Conservation (phyloP, 2,888 invertebrate genomes). For the Apeira syringaria region DNA sequence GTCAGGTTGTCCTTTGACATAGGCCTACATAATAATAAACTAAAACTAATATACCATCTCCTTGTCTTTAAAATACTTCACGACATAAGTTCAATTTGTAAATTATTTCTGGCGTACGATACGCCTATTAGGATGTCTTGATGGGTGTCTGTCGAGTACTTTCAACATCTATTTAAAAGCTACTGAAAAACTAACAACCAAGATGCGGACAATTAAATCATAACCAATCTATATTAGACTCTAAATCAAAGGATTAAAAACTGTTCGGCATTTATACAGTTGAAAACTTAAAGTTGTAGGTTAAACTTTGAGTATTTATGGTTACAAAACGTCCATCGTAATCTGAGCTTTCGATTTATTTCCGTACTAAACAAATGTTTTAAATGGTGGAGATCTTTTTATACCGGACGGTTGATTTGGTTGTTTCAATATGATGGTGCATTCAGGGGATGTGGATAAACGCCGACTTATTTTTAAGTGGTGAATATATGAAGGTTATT, state of each 20-base stretch:
- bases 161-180: constrained; percentile 82
- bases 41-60: too few relatives aligned
- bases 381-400: constrained; percentile 33
- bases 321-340: constrained; percentile 47
- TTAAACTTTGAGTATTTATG: constrained; percentile 64
- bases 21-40: too few relatives aligned
- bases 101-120: constrained; percentile 73
- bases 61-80: constrained; percentile 26
- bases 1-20: too few relatives aligned
- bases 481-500: constrained; percentile 64
- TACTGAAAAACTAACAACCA: constrained; percentile 37
- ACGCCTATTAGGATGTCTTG: constrained; percentile 81
- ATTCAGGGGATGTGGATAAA: constrained; percentile 52
- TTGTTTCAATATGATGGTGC: constrained; percentile 64
- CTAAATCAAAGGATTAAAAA: constrained; percentile 36
- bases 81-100: constrained; percentile 68
- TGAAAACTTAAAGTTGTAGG: constrained; percentile 20
- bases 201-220: background rate
- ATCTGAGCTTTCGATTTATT: constrained; percentile 39
- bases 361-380: constrained; percentile 11
- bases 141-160: constrained; percentile 79
- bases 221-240: constrained; percentile 36
- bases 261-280: constrained; percentile 10
- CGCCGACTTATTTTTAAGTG: constrained; percentile 73
- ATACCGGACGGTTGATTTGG: constrained; percentile 35